These are phyloP conservation scores for Xylocopa sonorina DNA, from an alignment of 1,140 invertebrate genomes.

Conservation along the genomic window DNA sequence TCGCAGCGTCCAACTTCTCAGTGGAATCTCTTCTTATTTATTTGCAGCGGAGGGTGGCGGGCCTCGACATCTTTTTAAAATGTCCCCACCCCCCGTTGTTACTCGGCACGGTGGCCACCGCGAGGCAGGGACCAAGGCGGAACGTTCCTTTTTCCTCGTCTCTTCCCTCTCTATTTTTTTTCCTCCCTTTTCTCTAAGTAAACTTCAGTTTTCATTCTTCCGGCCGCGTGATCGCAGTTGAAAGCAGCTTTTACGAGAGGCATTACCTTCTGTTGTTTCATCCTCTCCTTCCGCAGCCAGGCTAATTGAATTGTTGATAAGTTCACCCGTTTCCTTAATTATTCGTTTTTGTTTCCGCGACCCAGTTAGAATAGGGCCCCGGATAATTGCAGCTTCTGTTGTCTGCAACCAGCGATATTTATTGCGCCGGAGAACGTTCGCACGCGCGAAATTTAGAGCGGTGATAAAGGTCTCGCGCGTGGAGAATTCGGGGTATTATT, in stretches of 20 bases:
- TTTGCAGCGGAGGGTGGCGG: conserved; percentile 54
- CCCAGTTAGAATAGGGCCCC: background rate
- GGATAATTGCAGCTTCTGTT: background rate
- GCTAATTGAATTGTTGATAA: conserved; percentile 18
- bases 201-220: conserved; percentile 24
- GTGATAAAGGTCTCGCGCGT: too few species aligned
- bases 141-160: too few species aligned
- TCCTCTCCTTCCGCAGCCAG: background rate
- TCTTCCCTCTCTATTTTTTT: too few species aligned
- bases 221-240: background rate
- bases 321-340: background rate
- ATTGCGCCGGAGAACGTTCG: too few species aligned
- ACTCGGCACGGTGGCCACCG: conserved; percentile 23
- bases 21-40: conserved; percentile 70
- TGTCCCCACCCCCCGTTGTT: conserved; percentile 51
- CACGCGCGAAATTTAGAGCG: too few species aligned
- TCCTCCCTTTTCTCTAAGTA: conserved; percentile 45
- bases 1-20: conserved; percentile 51
- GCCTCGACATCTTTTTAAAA: conserved; percentile 55
- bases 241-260: background rate
- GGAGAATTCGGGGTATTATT: too few species aligned
- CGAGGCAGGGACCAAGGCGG: conserved; percentile 12
- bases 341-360: background rate
- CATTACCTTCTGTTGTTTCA: conserved; percentile 8
- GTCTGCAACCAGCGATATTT: too few species aligned